Percentiles rank a stretch among this genome's conserved stretches.
phyloP scores from a whole-genome alignment of 2,888 invertebrate genomes.

The Ichneumon xanthorius region DNA sequence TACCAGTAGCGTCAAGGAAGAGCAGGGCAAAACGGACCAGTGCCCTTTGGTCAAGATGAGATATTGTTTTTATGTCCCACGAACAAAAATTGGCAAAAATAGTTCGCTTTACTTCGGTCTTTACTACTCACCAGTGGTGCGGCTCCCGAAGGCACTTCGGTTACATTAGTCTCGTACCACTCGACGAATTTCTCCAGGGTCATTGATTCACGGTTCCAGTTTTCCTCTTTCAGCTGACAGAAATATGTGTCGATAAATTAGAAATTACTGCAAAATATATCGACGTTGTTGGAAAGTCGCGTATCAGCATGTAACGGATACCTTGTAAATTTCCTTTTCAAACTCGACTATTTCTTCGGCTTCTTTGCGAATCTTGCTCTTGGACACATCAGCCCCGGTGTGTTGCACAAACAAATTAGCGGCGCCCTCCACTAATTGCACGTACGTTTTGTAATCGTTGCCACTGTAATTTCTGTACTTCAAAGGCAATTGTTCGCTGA shows the following conservation, averaged over 20 bases:
- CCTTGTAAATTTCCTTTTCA: conserved; percentile 62
- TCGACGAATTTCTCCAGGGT: conserved; percentile 36
- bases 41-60: too few relatives aligned
- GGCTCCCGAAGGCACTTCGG: background rate
- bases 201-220: too few relatives aligned
- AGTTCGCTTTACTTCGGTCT: too few relatives aligned
- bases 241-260: background rate
- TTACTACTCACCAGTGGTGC: too few relatives aligned
- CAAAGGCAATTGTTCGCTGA: conserved; percentile 27
- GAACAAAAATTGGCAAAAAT: background rate
- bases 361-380: conserved; percentile 66
- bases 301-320: background rate
- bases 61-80: conserved; percentile 9
- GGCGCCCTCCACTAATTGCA: conserved; percentile 61
- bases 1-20: too few relatives aligned
- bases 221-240: conserved; percentile 10
- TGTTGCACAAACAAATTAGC: conserved; percentile 65
- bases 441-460: conserved; percentile 61
- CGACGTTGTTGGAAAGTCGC: background rate
- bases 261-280: background rate
- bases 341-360: conserved; percentile 71
- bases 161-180: conserved; percentile 49
- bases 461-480: conserved; percentile 59
- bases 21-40: too few relatives aligned
- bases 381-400: conserved; percentile 63